Percentiles rank a stretch among this genome's conserved stretches.
These are phyloP conservation scores for Triplophysa siluroides DNA, from an alignment of 2,113 vertebrate species.

Conservation along the genomic window DNA sequence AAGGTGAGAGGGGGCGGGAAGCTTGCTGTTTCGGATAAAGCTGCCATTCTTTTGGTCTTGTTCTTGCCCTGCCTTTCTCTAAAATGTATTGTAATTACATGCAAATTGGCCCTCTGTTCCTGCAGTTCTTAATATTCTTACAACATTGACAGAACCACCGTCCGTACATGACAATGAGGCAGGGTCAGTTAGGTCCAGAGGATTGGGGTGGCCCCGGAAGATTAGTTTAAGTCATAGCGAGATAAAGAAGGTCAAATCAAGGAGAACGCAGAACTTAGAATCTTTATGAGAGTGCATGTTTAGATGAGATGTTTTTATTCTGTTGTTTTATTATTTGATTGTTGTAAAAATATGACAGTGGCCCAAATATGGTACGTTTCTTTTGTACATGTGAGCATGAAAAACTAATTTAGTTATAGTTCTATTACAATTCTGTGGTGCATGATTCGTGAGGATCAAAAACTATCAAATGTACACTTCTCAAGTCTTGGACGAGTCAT, in stretches of 20 bases:
- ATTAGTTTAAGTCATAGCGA: slow-evolving; percentile 28
- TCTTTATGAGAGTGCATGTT: background rate
- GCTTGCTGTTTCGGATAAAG: slow-evolving; percentile 45
- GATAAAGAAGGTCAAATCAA: slow-evolving; percentile 21
- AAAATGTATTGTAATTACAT: slow-evolving; percentile 69
- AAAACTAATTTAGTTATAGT: no score
- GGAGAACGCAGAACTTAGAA: background rate
- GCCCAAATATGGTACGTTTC: no score
- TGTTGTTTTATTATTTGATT: background rate
- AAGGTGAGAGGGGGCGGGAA: slow-evolving; percentile 64
- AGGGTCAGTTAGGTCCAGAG: slow-evolving; percentile 41
- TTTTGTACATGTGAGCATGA: no score
- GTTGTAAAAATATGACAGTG: slow-evolving; percentile 7
- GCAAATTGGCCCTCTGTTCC: slow-evolving; percentile 70
- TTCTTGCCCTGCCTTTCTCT: slow-evolving; percentile 32
- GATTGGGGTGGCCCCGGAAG: slow-evolving; percentile 1
- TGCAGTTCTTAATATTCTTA: slow-evolving; percentile 55
- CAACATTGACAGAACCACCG: slow-evolving; percentile 60
- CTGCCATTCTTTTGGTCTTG: slow-evolving; percentile 42
- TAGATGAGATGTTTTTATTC: background rate
- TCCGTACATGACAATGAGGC: slow-evolving; percentile 55
- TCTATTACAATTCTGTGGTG: no score
- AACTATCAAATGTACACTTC: no score
- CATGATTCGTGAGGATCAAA: no score
- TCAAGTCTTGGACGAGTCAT: no score